Evolutionary conservation across 2,113 vertebrate species (phyloP).

Genomic region (Symphodus melops): DNA sequence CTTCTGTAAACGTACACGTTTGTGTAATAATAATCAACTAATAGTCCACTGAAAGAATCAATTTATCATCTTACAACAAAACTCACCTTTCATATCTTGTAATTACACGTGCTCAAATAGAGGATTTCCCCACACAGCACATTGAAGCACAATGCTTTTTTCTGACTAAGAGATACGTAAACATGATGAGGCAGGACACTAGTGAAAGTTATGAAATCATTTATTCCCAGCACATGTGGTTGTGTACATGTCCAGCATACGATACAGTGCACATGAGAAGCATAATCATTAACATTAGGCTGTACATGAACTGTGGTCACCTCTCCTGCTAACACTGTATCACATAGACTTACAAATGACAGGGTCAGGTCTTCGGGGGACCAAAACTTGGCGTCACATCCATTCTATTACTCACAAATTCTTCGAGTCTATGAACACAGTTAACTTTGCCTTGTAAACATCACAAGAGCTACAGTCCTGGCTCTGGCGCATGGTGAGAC

Average conservation of each 20-base stretch:
- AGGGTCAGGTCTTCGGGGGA: conserved; percentile 56
- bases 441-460: conserved; percentile 54
- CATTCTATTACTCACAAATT: conserved; percentile 26
- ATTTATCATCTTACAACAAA: too few relatives aligned
- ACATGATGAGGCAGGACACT: conserved; percentile 12
- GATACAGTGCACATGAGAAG: conserved; percentile 79
- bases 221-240: conserved; percentile 84
- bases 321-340: conserved; percentile 53
- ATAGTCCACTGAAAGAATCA: too few relatives aligned
- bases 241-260: conserved; percentile 82
- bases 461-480: conserved; percentile 69
- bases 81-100: too few relatives aligned
- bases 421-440: conserved; percentile 46
- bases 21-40: too few relatives aligned
- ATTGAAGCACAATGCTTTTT: too few relatives aligned
- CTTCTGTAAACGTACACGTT: too few relatives aligned
- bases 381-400: conserved; percentile 38
- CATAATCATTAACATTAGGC: conserved; percentile 74
- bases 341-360: conserved; percentile 40
- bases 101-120: too few relatives aligned
- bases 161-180: too few relatives aligned
- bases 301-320: conserved; percentile 78
- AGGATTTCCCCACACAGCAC: too few relatives aligned
- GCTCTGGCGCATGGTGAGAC: conserved; percentile 61
- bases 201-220: conserved; percentile 80